Base-by-base conservation (phyloP, 2,797 vertebrate genomes). In the Glyptemys insculpta region DNA sequence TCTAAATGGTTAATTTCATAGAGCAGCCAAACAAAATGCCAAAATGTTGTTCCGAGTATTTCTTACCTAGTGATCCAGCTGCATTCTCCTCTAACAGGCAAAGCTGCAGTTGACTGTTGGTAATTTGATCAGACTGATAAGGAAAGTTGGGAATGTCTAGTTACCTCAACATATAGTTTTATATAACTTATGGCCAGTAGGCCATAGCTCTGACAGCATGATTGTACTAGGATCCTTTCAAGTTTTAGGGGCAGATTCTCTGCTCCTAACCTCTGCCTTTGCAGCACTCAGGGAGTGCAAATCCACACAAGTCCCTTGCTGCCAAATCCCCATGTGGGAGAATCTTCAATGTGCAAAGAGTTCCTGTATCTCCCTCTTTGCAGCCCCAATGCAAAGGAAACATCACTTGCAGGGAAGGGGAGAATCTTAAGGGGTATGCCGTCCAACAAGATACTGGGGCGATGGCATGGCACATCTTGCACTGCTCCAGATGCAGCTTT, bases 401-500 rank as follows among this genome's bases (percentile, higher is more conserved):
- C 34, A 68, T 68, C 62, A 19, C 62, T 68, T n/a, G 9, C 16
- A n/a, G 16, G 34, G 34, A 68, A 68, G 18, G 59, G 15, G 59
- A 34, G 59, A n/a, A 16, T 65, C 29, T 31, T 34, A 62, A 34
- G 31, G 29, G 57, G 29, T 8, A 49, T 44, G 74, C 41, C 12
- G 4, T 41, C 74, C 44, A 78, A 78, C 31, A 54, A 29, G 18
- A 23, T 16, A 5, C 1, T 50, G 18, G 2, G 27, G 8, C 15
- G 41, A n/a, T 29, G 41, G 37, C 31, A 54, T 15, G n/a, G n/a
- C 37, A 76, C 9, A 2, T 14, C 9, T 25, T n/a, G 1, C 27
- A 0, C 0, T 7, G 31, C n/a, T 86, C 0, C 2, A 25, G 49
- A 23, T 16, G 27, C 34, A 6, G 37, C 21, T 11, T 3, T 2